Base-by-base conservation (phyloP, 53 echinoderm and acorn worm species). In the Astropecten irregularis region DNA sequence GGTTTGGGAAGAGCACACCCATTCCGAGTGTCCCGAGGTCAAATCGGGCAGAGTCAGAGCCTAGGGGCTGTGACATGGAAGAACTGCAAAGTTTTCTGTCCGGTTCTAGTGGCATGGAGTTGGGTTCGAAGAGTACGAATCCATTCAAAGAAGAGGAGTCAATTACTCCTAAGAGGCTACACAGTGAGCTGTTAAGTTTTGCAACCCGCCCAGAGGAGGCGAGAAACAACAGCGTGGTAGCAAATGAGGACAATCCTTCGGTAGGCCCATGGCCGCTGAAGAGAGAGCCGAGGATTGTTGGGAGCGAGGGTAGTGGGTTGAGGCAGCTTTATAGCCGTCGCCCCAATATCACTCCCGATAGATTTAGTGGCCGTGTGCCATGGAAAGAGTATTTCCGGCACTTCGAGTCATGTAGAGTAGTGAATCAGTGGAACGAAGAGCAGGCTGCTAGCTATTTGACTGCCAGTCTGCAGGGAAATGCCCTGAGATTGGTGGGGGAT, bases 301-400 rank as follows among this genome's bases (percentile, higher is more conserved):
- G 2, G n/a, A n/a, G n/a, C 15, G n/a, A 49, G n/a, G 49, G n/a
- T 14, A 49, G 49, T 14, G n/a, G 49, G 14, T 14, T 49, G 2
- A n/a, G n/a, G 2, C 49, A n/a, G 49, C 49, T n/a, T 16, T 8
- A 8, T 42, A 49, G 49, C n/a, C 14, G 49, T 16, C 49, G 49
- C 15, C 49, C 49, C 14, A 49, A 3, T 49, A 49, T 49, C 9
- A 49, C 49, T 49, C 49, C 49, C 6, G 42, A 42, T 6, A 56
- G 73, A 28, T 73, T 51, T 22, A 30, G n/a, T 3, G 73, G 73
- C 20, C 52, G 22, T 26, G 46, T 51, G 46, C 52, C 51, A 11
- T 73, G 73, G 73, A 48, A 50, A 47, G 73, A 49, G 10, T 64
- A 64, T 64, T 33, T 33, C 33, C 33, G 15, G 31, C 64, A 64